Base-by-base conservation (phyloP, 1,140 invertebrate species). In the Branchinecta lynchi region DNA sequence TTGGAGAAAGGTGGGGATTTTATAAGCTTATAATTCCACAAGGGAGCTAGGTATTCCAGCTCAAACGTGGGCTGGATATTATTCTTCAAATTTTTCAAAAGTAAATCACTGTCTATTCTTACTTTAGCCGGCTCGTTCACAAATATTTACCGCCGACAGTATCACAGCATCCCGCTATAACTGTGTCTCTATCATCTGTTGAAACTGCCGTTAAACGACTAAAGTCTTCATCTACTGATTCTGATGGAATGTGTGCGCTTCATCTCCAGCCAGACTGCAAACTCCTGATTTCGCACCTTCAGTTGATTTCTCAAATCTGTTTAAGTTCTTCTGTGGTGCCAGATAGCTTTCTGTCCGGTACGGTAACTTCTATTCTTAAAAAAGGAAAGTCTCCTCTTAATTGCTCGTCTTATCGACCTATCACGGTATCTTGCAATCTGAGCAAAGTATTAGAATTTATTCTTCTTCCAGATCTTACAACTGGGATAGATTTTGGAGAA, bases 71-170 rank as follows among this genome's bases (percentile, higher is more conserved):
- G 46, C 46, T 9, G 46, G n/a, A 51, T 51, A 51, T 51, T 51
- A 51, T 51, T 51, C 46, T 9, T 51, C 46, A 9, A 51, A 9
- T 51, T 51, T 51, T 51, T 51, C 46, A 51, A 51, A 51, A 51
- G 9, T 51, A 51, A 51, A 51, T 51, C n/a, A 51, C 46, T 51
- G 46, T 51, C n/a, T n/a, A 51, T n/a, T 51, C 3, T 84, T 74
- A 68, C 73, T 84, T 1, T 88, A 51, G 46, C n/a, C 46, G n/a
- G n/a, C n/a, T n/a, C n/a, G n/a, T 51, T 51, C 46, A 51, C n/a
- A 51, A 51, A 9, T 51, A 9, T 51, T n/a, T 51, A 51, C 46
- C 46, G n/a, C n/a, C 46, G 9, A 9, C 9, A n/a, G 46, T 51
- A 9, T 51, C 46, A 51, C 46, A 51, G 46, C n/a, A 9, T 51